Evolutionary conservation across 1,140 invertebrate species (phyloP).

Genomic region (Homarus americanus): DNA sequence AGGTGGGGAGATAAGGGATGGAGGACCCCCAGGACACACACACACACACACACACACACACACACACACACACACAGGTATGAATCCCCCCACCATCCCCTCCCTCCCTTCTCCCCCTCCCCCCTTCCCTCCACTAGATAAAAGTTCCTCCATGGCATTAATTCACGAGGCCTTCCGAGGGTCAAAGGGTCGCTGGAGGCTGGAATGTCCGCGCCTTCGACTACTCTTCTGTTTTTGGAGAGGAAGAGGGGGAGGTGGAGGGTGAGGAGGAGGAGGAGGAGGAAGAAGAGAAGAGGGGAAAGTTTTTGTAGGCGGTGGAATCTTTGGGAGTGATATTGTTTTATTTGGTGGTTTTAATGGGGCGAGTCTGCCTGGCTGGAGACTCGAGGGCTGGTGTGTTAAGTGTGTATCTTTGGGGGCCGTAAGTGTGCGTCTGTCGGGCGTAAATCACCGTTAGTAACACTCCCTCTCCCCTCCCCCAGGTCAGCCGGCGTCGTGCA

Average conservation of each 20-base stretch:
- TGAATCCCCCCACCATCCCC: too few species aligned
- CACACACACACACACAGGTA: conserved; percentile 9
- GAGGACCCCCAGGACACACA: background rate
- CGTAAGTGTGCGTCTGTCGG: too few species aligned
- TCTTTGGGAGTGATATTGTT: conserved; percentile 19
- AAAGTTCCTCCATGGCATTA: background rate
- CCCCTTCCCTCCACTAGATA: background rate
- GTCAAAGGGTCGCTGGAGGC: background rate
- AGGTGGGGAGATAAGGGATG: background rate
- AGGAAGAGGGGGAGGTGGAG: background rate
- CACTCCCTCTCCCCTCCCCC: too few species aligned
- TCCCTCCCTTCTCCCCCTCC: too few species aligned
- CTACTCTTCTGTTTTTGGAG: too few species aligned
- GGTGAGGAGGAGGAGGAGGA: background rate
- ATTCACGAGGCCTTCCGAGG: background rate
- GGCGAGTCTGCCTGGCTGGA: too few species aligned
- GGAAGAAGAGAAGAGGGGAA: background rate
- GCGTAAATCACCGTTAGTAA: too few species aligned
- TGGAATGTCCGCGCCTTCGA: conserved; percentile 2
- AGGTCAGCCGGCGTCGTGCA: too few species aligned
- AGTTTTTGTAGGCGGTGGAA: background rate
- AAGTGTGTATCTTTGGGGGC: too few species aligned
- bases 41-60: conserved; percentile 8
- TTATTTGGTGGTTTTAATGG: background rate
- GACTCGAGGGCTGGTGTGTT: too few species aligned